Conservation (phyloP, 2,113 vertebrate species). For the Dinomys branickii region DNA sequence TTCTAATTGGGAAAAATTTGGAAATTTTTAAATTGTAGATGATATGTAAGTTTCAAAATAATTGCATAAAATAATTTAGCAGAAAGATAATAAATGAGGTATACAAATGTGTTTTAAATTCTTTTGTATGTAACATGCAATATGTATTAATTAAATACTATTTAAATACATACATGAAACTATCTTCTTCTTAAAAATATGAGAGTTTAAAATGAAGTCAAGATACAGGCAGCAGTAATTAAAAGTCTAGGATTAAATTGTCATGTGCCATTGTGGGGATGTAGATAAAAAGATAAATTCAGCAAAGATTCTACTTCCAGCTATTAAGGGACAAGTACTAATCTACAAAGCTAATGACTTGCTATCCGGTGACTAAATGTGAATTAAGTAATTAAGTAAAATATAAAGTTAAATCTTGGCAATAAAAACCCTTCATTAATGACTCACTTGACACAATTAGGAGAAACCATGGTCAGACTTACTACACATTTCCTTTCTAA, state of each 20-base stretch:
- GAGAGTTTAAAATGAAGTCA: neutral
- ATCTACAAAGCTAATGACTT: constrained; percentile 44
- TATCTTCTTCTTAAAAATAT: neutral
- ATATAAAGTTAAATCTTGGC: constrained; percentile 64
- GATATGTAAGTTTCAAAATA: neutral
- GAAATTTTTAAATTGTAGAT: neutral
- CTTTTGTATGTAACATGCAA: neutral
- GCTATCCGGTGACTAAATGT: constrained; percentile 24
- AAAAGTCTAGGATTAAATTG: constrained; percentile 26
- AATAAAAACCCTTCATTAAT: constrained; percentile 46
- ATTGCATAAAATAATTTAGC: neutral
- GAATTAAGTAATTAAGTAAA: constrained; percentile 69
- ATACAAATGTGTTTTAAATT: neutral
- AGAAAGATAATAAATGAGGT: neutral
- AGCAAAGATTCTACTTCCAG: neutral
- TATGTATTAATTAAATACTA: neutral
- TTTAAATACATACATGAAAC: neutral
- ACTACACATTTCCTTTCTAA: neutral
- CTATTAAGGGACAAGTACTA: neutral
- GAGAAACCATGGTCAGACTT: constrained; percentile 7
- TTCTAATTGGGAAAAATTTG: neutral
- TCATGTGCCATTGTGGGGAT: neutral
- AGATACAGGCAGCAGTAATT: neutral
- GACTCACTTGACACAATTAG: neutral
- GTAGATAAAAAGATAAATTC: constrained; percentile 26